Evolutionary conservation across 2,797 vertebrate genomes (phyloP), one percentile per base, ranked within the genome.

Genomic region (Cuculus canorus): DNA sequence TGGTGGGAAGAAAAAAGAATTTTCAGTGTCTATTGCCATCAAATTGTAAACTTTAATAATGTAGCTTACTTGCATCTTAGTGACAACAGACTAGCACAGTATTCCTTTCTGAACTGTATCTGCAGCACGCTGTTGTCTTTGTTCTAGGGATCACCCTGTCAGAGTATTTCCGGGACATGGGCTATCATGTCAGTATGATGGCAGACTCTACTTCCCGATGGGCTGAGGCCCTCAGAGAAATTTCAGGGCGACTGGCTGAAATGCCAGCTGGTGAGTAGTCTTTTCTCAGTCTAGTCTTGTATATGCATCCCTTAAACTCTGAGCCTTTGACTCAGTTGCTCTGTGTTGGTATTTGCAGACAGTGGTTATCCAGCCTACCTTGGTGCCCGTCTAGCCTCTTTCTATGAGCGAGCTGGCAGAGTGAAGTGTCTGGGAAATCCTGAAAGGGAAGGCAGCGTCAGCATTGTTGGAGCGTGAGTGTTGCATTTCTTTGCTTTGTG

Each of bases 171-270:
- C 98, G 99, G 83, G 99, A 99, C 95, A 99, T 99, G 99, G 99
- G 99, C 65, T 99, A 99, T 95, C 98, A 99, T 3, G 99, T 99
- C 96, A 99, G 99, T 94, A 99, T 99, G 99, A 99, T 99, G 99
- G 99, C 99, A 35, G 99, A 99, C 96, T 99, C 99, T 1, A 99
- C 99, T 5, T 99, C 99, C 69, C 98, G 99, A 96, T 99, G 99
- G 99, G 99, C 99, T 7, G 99, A 99, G 93, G 99, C 99, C 87
- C 98, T 99, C 76, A 97, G 99, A 96, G 99, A 99, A 97, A 99
- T 99, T 96, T 99, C 99, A 11, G 99, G 99, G 53, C 98, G 99
- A 95, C 95, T 99, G 96, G 99, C 99, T 82, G 99, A 99, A 97
- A 99, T 99, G 99, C 99, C 99, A 86, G 99, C 99, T 95, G 99